Evolutionary conservation across 2,113 vertebrate species (phyloP).

Genomic region (Alaudala cheleensis): DNA sequence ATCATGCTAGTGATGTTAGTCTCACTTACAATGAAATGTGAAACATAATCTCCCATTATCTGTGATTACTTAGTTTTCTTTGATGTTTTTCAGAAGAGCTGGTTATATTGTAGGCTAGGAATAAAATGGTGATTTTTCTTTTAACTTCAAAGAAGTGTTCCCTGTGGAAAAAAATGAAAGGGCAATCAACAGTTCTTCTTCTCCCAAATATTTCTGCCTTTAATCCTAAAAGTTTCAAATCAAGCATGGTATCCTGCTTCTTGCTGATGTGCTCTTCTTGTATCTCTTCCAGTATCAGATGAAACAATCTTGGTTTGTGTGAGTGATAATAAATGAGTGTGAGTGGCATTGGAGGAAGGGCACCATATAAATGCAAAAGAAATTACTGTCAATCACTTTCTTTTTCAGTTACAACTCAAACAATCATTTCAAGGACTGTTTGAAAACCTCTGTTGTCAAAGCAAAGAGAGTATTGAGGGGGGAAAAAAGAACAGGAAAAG

Average conservation of each 20-base stretch:
- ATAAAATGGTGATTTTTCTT: not conserved
- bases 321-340: not conserved
- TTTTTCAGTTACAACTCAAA: not conserved
- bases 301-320: not conserved
- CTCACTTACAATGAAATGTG: not conserved
- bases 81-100: not conserved
- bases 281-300: not conserved
- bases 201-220: not conserved
- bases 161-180: not conserved
- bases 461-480: not conserved
- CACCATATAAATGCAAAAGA: not conserved
- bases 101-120: not conserved
- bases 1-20: not conserved
- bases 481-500: not conserved
- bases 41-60: not conserved
- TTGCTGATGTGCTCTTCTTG: not conserved
- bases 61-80: not conserved
- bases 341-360: not conserved
- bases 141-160: not conserved
- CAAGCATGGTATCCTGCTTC: not conserved
- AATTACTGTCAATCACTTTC: not conserved
- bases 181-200: not conserved
- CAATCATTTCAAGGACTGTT: not conserved
- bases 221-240: not conserved
- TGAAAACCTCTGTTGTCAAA: not conserved